Evolutionary conservation across 2,888 invertebrate genomes (phyloP).

Genomic region (Eupithecia vulgata): DNA sequence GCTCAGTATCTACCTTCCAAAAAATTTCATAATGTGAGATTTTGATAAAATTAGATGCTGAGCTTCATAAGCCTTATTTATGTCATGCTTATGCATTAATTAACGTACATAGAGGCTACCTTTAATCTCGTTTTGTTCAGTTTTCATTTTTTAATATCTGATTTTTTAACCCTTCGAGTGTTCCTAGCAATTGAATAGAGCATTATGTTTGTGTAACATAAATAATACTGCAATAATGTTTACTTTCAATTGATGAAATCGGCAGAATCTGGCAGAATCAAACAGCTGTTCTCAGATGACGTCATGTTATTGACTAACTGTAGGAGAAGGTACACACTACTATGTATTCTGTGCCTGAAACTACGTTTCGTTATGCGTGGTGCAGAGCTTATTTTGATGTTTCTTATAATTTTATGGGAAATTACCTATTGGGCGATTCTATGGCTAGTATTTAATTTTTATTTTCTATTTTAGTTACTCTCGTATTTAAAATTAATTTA

Average conservation of each 20-base stretch:
- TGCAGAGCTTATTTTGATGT: conserved; percentile 23
- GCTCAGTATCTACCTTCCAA: not conserved
- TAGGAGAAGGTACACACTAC: not conserved
- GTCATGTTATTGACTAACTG: conserved; percentile 42
- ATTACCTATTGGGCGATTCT: too few species aligned
- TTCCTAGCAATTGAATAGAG: not conserved
- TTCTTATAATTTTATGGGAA: too few species aligned
- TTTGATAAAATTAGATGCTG: not conserved
- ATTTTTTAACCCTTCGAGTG: not conserved
- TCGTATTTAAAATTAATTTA: too few species aligned
- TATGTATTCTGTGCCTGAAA: not conserved
- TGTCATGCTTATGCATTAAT: too few species aligned
- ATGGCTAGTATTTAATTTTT: too few species aligned
- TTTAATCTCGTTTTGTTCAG: not conserved
- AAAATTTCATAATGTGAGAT: too few species aligned
- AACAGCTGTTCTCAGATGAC: conserved; percentile 48
- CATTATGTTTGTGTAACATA: not conserved
- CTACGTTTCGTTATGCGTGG: conserved; percentile 38
- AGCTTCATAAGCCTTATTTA: not conserved
- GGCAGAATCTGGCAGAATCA: not conserved
- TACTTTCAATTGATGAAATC: conserved; percentile 1
- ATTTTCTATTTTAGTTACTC: too few species aligned
- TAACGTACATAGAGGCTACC: too few species aligned
- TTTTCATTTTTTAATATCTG: not conserved
- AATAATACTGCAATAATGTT: not conserved